phyloP scores from a whole-genome alignment of 2,888 invertebrate genomes.

The Aradus depressus region DNA sequence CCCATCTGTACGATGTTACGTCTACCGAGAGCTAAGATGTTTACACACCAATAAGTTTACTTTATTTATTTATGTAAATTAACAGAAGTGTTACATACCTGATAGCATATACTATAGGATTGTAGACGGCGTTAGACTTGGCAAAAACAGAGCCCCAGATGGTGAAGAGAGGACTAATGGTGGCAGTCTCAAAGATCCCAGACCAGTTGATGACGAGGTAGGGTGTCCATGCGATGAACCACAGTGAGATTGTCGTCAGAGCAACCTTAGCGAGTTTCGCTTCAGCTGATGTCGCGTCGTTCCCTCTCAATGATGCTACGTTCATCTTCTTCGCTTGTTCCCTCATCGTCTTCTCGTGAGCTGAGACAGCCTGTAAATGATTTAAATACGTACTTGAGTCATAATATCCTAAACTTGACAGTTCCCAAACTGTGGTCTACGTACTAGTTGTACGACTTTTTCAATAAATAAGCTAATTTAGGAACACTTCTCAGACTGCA shows the following conservation, averaged over 20 bases:
- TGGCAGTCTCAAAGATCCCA: conserved; percentile 63
- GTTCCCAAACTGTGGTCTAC: no score
- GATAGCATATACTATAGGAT: conserved; percentile 83
- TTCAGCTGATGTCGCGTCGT: conserved; percentile 70
- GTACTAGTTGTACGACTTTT: no score
- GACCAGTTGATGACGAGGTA: conserved; percentile 72
- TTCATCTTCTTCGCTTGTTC: conserved; percentile 92
- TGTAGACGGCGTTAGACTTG: conserved; percentile 82
- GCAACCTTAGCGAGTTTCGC: conserved; percentile 83
- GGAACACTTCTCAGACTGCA: no score
- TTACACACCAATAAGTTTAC: no score
- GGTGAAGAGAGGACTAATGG: conserved; percentile 66
- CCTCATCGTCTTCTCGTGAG: conserved; percentile 75
- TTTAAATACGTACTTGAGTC: no score
- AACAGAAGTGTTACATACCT: conserved; percentile 43
- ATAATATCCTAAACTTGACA: no score
- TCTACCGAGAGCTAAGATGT: no score
- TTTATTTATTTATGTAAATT: no score
- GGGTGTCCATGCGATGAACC: conserved; percentile 83
- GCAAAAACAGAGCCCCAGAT: conserved; percentile 87
- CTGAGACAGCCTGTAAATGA: conserved; percentile 59
- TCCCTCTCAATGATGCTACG: conserved; percentile 71
- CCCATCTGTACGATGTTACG: no score
- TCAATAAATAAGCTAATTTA: no score
- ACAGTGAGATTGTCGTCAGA: conserved; percentile 76